A percentile compares a stretch with the other conserved stretches of the same genome.
Conservation (phyloP, 2,888 invertebrate species). For the Cataglyphis altisquamis region DNA sequence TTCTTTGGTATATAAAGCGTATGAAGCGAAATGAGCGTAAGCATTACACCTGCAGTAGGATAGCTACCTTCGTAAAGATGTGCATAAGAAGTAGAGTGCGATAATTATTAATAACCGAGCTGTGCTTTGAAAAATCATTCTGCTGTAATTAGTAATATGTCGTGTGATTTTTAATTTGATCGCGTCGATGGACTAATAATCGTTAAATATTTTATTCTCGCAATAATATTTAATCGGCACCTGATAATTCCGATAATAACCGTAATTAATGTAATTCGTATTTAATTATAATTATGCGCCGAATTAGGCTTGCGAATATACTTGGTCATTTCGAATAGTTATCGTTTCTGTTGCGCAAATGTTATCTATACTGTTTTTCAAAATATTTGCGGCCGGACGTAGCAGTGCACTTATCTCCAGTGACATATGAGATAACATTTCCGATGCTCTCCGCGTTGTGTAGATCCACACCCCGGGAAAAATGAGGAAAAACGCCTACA, state of each 20-base stretch:
- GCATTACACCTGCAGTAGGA: slow-evolving; percentile 1
- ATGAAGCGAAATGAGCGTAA: slow-evolving; percentile 2
- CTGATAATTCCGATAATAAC: slow-evolving; percentile 19
- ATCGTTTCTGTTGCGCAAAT: slow-evolving; percentile 11
- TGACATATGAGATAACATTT: slow-evolving; percentile 16
- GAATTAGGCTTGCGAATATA: neutral
- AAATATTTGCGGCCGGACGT: slow-evolving; percentile 10
- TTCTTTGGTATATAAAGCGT: neutral
- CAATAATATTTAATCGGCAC: neutral
- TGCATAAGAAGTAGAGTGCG: neutral
- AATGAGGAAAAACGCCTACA: slow-evolving; percentile 13
- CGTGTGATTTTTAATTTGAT: slow-evolving; percentile 23
- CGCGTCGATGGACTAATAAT: neutral
- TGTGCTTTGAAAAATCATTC: slow-evolving; percentile 5
- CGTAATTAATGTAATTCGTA: slow-evolving; percentile 26
- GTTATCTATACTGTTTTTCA: slow-evolving; percentile 13
- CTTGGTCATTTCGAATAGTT: neutral
- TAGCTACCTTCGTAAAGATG: neutral
- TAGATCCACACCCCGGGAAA: neutral
- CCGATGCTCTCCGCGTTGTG: neutral
- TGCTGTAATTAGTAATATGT: neutral
- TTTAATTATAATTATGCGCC: slow-evolving; percentile 29
- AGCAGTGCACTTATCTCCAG: slow-evolving; percentile 20
- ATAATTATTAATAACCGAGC: slow-evolving; percentile 9
- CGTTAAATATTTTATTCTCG: neutral